Evolutionary conservation across 2,797 vertebrate genomes (phyloP).

Genomic region (Enoplosus armatus): DNA sequence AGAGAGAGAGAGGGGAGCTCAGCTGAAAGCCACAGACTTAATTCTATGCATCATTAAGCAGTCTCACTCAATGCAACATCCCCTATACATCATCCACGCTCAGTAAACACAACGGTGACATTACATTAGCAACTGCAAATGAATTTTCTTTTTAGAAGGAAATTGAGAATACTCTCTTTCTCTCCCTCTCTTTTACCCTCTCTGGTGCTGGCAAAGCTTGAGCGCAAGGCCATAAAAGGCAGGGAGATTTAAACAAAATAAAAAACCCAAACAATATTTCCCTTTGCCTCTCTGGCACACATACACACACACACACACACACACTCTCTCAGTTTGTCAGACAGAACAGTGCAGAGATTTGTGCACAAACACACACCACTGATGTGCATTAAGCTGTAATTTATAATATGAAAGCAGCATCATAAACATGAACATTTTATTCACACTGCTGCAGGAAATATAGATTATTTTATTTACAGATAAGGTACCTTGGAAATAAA

Average conservation of each 20-base stretch:
- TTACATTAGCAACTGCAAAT: slow-evolving; percentile 99
- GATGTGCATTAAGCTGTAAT: slow-evolving; percentile 48
- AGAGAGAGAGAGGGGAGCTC: slow-evolving; percentile 88
- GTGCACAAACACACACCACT: slow-evolving; percentile 39
- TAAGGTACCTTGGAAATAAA: slow-evolving; percentile 17
- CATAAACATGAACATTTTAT: slow-evolving; percentile 35
- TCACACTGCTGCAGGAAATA: slow-evolving; percentile 36
- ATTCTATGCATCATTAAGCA: slow-evolving; percentile 99
- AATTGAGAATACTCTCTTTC: slow-evolving; percentile 94
- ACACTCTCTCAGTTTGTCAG: slow-evolving; percentile 31
- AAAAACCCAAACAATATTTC: slow-evolving; percentile 82
- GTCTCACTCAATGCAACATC: slow-evolving; percentile 96
- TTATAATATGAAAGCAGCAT: slow-evolving; percentile 54
- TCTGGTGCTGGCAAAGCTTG: slow-evolving; percentile 75
- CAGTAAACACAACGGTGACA: slow-evolving; percentile 98
- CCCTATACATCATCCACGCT: slow-evolving; percentile 99
- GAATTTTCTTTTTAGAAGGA: slow-evolving; percentile 99
- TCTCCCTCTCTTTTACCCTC: slow-evolving; percentile 79
- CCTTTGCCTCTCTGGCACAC: slow-evolving; percentile 52
- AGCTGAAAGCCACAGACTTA: slow-evolving; percentile 98
- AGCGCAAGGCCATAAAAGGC: slow-evolving; percentile 81
- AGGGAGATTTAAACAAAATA: slow-evolving; percentile 85
- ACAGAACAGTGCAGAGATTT: slow-evolving; percentile 32
- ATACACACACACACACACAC: no score
- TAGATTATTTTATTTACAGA: slow-evolving; percentile 62